phyloP scores from a whole-genome alignment of 2,113 vertebrate species.

The Cranoglanis bouderius region DNA sequence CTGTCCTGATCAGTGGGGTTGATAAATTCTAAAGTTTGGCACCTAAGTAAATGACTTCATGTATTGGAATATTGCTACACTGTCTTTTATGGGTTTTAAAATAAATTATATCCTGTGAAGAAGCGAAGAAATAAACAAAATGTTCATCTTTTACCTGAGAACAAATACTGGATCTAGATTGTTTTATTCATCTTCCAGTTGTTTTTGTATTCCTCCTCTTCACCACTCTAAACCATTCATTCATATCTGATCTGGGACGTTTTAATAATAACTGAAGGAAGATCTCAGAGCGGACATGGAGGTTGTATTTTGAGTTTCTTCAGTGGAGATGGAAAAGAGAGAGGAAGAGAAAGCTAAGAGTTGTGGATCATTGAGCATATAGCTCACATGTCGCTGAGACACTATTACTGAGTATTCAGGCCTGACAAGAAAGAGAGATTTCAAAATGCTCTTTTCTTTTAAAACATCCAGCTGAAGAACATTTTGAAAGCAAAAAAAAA shows the following conservation, averaged over 20 bases:
- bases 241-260: conserved; percentile 31
- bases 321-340: background rate
- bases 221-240: background rate
- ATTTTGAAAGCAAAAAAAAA: conserved; percentile 33
- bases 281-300: background rate
- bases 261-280: background rate
- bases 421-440: conserved; percentile 47
- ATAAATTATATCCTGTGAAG: background rate
- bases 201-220: background rate
- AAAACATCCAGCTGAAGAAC: conserved; percentile 51
- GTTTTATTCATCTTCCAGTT: background rate
- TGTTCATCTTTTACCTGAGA: background rate
- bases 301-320: conserved; percentile 9
- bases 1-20: background rate
- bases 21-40: background rate
- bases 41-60: background rate
- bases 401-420: conserved; percentile 48
- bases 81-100: background rate
- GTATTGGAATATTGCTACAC: background rate
- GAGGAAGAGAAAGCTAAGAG: conserved; percentile 17
- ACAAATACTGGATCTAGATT: background rate
- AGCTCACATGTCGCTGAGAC: conserved; percentile 50
- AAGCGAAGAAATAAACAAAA: background rate
- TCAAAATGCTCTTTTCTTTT: conserved; percentile 53
- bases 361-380: conserved; percentile 44